phyloP scores from a whole-genome alignment of 2,113 vertebrate genomes.

The Toxotes jaculatrix region DNA sequence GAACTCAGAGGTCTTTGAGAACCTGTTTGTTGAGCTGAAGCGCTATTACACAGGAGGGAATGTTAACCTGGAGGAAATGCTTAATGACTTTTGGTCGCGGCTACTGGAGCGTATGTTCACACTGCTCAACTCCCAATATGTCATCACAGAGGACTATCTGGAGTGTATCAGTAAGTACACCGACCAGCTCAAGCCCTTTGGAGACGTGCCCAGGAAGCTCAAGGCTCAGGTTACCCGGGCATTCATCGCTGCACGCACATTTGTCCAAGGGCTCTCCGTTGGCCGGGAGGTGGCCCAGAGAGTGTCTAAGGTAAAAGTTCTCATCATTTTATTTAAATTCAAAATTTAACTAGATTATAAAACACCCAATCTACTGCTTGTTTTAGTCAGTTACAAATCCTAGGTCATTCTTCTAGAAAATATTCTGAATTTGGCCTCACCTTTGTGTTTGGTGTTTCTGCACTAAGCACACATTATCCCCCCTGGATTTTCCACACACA shows the following conservation, averaged over 20 bases:
- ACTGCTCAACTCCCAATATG: conserved; percentile 95
- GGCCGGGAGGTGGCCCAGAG: conserved; percentile 96
- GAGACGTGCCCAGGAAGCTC: conserved; percentile 95
- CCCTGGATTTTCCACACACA: conserved; percentile 9
- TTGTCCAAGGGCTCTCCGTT: conserved; percentile 96
- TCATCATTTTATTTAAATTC: conserved; percentile 12
- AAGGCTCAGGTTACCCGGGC: conserved; percentile 95
- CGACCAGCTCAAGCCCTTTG: conserved; percentile 96
- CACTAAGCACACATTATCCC: conserved; percentile 27
- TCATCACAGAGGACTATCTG: conserved; percentile 96
- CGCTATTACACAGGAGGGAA: conserved; percentile 96
- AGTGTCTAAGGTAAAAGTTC: conserved; percentile 93
- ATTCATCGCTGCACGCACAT: conserved; percentile 95
- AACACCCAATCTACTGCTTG: conserved; percentile 12
- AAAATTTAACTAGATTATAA: not conserved
- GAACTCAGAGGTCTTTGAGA: conserved; percentile 97
- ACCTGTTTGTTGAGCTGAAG: conserved; percentile 95
- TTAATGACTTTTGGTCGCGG: conserved; percentile 97
- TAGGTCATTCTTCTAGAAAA: not conserved
- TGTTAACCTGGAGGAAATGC: conserved; percentile 96
- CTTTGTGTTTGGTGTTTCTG: conserved; percentile 33
- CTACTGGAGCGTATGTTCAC: conserved; percentile 98
- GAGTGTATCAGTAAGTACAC: conserved; percentile 97
- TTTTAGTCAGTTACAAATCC: not conserved
- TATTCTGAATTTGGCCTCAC: conserved; percentile 4